Conservation (phyloP, 1,140 invertebrate species). For the Ceratosolen fusciceps region DNA sequence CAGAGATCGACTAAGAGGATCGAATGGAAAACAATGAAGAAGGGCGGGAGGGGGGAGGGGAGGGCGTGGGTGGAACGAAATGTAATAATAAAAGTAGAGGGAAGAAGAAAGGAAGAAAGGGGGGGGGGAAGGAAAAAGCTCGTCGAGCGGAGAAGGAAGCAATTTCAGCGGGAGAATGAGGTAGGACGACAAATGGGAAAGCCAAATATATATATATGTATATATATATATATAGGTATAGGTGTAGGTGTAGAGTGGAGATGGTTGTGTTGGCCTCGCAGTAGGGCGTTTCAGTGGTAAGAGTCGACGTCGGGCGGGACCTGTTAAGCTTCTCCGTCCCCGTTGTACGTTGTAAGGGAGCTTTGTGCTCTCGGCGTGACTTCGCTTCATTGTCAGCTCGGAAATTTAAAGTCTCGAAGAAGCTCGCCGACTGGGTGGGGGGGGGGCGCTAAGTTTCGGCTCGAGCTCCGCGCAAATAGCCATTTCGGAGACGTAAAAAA, state of each 20-base stretch:
- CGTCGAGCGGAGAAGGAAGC: neutral
- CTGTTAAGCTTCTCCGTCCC: slow-evolving; percentile 14
- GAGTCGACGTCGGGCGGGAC: neutral
- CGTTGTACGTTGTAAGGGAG: neutral
- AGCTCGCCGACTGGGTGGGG: neutral
- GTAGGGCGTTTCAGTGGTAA: neutral
- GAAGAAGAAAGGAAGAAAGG: neutral
- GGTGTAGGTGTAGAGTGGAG: neutral
- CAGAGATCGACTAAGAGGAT: no score
- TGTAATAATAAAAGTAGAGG: no score
- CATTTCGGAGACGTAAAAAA: neutral
- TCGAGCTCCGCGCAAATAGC: slow-evolving; percentile 3
- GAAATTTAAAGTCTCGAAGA: slow-evolving; percentile 26
- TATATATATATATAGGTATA: neutral
- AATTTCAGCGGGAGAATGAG: slow-evolving; percentile 3
- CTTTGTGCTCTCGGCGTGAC: slow-evolving; percentile 12
- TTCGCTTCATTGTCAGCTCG: slow-evolving; percentile 20
- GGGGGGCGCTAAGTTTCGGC: slow-evolving; percentile 3
- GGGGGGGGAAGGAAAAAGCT: neutral
- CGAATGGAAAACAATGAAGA: no score
- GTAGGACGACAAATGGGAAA: neutral
- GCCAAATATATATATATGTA: no score
- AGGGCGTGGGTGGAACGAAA: neutral
- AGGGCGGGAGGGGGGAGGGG: neutral
- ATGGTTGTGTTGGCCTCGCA: neutral